Base-by-base conservation (phyloP, 2,888 invertebrate genomes). In the Hetaerina titia region DNA sequence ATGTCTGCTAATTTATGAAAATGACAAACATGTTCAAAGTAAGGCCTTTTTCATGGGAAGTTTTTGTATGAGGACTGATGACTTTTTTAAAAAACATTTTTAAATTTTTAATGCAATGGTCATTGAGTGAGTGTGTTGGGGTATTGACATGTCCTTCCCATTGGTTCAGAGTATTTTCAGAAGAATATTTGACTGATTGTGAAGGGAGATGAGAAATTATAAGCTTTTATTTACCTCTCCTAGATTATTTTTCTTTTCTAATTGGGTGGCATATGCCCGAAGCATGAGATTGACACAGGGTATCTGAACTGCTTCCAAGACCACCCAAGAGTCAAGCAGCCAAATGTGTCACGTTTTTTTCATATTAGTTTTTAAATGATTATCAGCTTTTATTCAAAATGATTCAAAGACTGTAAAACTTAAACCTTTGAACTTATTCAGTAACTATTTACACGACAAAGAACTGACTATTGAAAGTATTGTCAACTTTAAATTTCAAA, bases 1-100 rank as follows among this genome's bases (percentile, higher is more conserved):
- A 74, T 74, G 69, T 92, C 92, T 92, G 31, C 45, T 69, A 92
- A 45, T 45, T 22, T 69, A 17, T 56, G 69, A 64, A 74, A 92
- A 69, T 45, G 69, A 92, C 45, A 92, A 92, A 92, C n/a, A 45
- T 92, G 92, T 92, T 74, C 56, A 69, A 69, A 56, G 69, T 92
- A 92, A 92, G 92, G 92, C 92, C 92, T 92, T 92, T 92, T 92
- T 74, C 69, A 74, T 74, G 92, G 74, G 64, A 92, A 57, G 25
- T 92, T 92, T 92, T 90, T 92, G 90, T 92, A 92, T 56, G 60
- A 64, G 69, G 69, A 69, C 63, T 92, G 69, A 92, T 63, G 92
- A 92, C 56, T 92, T 92, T 92, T 89, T 74, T 74, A 92, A 92
- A 92, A 57, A 92, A n/a, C n/a, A 56, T 92, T 92, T 92, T 92